These are phyloP conservation scores for Nematopogon swammerdamellus DNA, from an alignment of 2,888 invertebrate species.

Conservation along the genomic window DNA sequence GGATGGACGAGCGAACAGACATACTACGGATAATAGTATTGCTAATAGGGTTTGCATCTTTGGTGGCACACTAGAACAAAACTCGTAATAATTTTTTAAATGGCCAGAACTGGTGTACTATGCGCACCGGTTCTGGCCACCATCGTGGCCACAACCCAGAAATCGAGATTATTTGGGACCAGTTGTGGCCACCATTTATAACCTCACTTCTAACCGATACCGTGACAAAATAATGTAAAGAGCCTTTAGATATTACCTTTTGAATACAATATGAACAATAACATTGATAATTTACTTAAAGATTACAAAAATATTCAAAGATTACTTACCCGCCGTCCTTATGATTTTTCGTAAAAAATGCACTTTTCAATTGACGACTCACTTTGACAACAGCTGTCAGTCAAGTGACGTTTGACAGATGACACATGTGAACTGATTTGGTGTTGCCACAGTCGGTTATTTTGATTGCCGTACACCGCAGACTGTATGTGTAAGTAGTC, in stretches of 20 bases:
- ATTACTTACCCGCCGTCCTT: background rate
- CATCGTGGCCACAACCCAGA: background rate
- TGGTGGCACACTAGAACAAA: background rate
- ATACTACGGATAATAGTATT: background rate
- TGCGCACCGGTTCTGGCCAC: background rate
- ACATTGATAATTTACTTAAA: background rate
- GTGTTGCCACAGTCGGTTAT: too few relatives aligned
- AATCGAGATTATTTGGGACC: background rate
- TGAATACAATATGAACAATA: background rate
- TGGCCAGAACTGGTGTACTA: background rate
- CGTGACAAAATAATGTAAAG: background rate
- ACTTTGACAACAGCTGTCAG: too few relatives aligned
- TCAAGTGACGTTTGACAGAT: too few relatives aligned
- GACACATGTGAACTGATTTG: too few relatives aligned
- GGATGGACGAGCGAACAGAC: background rate
- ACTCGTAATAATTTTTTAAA: background rate
- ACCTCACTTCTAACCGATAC: background rate
- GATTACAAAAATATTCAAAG: background rate
- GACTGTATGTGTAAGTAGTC: background rate
- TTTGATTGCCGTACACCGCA: too few relatives aligned
- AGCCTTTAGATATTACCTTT: background rate
- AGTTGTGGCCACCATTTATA: background rate
- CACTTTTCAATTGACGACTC: too few relatives aligned
- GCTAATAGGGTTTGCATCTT: background rate
- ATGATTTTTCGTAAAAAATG: background rate